A percentile compares a stretch with the other conserved stretches of the same genome.
Evolutionary conservation across 2,113 vertebrate species (phyloP).

Genomic region (Odobenus rosmarus): DNA sequence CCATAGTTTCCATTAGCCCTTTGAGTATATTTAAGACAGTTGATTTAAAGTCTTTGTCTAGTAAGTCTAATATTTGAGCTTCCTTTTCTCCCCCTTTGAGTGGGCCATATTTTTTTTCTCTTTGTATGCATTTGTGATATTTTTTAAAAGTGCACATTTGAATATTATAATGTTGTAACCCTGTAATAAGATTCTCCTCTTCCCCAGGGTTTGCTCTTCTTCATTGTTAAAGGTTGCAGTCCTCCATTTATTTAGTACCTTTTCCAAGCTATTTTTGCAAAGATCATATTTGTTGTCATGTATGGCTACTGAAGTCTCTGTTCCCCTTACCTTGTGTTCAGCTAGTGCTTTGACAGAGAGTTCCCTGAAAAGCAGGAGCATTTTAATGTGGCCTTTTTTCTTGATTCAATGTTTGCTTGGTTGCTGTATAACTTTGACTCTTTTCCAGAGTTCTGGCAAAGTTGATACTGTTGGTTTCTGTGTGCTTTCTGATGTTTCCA

Average conservation of each 20-base stretch:
- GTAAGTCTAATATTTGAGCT: conserved; percentile 17
- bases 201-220: neutral
- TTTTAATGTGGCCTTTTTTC: neutral
- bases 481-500: neutral
- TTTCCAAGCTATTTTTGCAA: conserved; percentile 51
- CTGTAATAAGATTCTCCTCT: neutral
- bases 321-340: conserved; percentile 32
- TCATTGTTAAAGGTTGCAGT: neutral
- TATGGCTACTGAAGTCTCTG: neutral
- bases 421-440: neutral
- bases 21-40: conserved; percentile 12
- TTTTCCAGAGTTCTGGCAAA: conserved; percentile 42
- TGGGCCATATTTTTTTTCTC: neutral
- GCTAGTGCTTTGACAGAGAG: conserved; percentile 36
- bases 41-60: conserved; percentile 48
- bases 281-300: conserved; percentile 25
- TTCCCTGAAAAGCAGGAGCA: neutral
- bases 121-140: neutral
- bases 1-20: neutral
- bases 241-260: neutral
- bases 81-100: neutral
- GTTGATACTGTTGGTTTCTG: neutral
- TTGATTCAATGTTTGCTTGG: neutral
- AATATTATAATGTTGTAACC: conserved; percentile 3
- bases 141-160: conserved; percentile 20